Evolutionary conservation across 2,113 vertebrate species (phyloP).

Genomic region (Poecile atricapillus): DNA sequence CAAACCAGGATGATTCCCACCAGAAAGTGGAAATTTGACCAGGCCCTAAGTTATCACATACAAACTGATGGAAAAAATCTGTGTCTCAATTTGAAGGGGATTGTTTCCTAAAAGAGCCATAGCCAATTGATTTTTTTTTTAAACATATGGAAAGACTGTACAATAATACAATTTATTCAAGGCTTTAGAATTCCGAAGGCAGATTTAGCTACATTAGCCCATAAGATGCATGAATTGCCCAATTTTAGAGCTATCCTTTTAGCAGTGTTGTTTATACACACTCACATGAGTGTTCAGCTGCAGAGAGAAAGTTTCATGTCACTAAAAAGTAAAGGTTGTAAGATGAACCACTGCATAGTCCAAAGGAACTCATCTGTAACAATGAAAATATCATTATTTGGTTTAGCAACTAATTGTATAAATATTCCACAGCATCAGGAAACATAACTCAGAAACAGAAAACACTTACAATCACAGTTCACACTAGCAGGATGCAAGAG

Average conservation of each 20-base stretch:
- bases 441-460: neutral
- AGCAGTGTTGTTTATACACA: neutral
- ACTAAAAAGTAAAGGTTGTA: neutral
- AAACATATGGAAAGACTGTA: neutral
- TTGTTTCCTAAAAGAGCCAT: neutral
- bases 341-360: neutral
- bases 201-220: neutral
- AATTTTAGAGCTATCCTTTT: neutral
- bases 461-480: neutral
- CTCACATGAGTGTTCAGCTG: rapidly evolving
- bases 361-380: neutral
- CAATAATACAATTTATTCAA: neutral
- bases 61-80: slow-evolving; percentile 29
- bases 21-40: slow-evolving; percentile 43
- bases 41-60: neutral
- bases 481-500: neutral
- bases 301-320: neutral
- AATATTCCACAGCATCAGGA: neutral
- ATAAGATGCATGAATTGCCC: neutral
- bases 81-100: neutral
- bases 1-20: slow-evolving; percentile 17
- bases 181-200: neutral
- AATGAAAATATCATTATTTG: neutral
- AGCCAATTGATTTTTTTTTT: neutral
- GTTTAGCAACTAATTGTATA: neutral